These are phyloP conservation scores for Biston stratarius DNA, from an alignment of 2,888 invertebrate genomes.

Conservation along the genomic window DNA sequence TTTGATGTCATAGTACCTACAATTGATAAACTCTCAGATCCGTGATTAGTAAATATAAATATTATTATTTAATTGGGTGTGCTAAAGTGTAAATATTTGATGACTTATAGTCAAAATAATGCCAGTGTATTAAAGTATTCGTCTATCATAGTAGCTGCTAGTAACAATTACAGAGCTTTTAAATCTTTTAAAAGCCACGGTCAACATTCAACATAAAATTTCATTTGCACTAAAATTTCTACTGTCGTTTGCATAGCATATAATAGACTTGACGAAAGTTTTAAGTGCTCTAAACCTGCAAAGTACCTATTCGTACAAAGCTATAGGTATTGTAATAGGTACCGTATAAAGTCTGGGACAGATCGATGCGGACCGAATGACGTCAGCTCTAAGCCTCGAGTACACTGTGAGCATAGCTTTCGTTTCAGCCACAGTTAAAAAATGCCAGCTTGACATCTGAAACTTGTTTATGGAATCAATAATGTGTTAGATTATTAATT, in stretches of 20 bases:
- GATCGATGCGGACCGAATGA: constrained; percentile 33
- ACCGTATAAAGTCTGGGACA: constrained; percentile 25
- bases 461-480: no score
- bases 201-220: background rate
- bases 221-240: background rate
- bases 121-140: no score
- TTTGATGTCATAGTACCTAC: no score
- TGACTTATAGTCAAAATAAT: background rate
- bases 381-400: constrained; percentile 25
- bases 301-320: constrained; percentile 1
- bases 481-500: no score
- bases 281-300: background rate
- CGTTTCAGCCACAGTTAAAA: constrained; percentile 4
- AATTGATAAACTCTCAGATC: no score
- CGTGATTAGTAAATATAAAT: no score
- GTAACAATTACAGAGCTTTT: background rate
- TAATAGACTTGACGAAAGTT: background rate
- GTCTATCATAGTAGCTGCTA: background rate
- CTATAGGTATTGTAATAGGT: constrained; percentile 10
- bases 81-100: background rate
- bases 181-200: background rate
- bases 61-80: no score
- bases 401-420: constrained; percentile 20
- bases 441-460: no score
- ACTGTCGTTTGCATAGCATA: background rate